Conservation (phyloP, 2,113 vertebrate species). For the Anoura caudifer region DNA sequence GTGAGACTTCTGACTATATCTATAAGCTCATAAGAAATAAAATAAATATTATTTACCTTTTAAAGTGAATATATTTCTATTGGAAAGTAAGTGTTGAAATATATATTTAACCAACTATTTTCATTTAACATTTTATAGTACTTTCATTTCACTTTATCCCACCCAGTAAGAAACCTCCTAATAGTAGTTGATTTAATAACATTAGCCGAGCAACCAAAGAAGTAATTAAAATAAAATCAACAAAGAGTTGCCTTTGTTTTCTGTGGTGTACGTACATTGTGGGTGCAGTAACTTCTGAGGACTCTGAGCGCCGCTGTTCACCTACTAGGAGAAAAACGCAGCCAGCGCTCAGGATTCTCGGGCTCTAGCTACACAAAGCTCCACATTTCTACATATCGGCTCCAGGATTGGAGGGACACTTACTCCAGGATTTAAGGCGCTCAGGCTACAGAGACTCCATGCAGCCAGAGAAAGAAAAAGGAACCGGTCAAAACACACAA, state of each 20-base stretch:
- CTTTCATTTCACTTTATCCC: background rate
- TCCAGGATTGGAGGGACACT: constrained; percentile 7
- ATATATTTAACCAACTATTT: background rate
- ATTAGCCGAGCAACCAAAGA: background rate
- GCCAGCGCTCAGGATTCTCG: background rate
- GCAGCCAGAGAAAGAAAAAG: constrained; percentile 13
- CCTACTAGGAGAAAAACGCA: constrained; percentile 14
- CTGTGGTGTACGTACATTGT: background rate
- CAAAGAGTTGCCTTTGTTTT: background rate
- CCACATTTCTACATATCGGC: background rate
- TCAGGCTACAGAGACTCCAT: background rate
- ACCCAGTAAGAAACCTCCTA: constrained; percentile 2
- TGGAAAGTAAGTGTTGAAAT: constrained; percentile 2
- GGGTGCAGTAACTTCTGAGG: constrained; percentile 68
- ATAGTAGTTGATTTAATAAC: background rate
- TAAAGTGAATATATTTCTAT: background rate
- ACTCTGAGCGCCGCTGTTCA: constrained; percentile 77
- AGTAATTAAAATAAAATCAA: constrained; percentile 18
- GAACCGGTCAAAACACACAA: background rate
- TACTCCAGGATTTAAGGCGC: constrained; percentile 2
- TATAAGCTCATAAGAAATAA: background rate
- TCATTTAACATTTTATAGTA: background rate
- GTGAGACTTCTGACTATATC: background rate
- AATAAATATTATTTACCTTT: background rate
- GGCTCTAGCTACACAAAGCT: constrained; percentile 27